A percentile compares a stretch with the other conserved stretches of the same genome.
Evolutionary conservation across 2,113 vertebrate species (phyloP).

Genomic region (Saguinus imperator): DNA sequence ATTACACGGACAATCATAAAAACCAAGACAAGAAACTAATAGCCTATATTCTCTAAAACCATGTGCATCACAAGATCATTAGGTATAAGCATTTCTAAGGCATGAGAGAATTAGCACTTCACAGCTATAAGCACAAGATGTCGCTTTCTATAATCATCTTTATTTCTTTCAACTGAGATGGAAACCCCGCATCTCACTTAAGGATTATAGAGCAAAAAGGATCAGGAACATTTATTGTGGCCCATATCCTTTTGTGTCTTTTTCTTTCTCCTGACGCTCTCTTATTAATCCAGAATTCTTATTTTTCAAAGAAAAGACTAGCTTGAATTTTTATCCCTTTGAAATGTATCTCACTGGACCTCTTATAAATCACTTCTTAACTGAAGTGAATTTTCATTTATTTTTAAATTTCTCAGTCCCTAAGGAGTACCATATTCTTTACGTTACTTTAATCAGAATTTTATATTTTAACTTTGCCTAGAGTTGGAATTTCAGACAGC

Average conservation of each 20-base stretch:
- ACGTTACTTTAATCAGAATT: slow-evolving; percentile 45
- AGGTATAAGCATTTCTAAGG: not conserved
- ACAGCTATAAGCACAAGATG: not conserved
- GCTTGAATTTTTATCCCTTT: slow-evolving; percentile 46
- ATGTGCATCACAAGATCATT: not conserved
- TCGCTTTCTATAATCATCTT: slow-evolving; percentile 9
- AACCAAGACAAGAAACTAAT: not conserved
- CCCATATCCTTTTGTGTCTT: not conserved
- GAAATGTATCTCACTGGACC: slow-evolving; percentile 18
- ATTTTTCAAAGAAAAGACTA: not conserved
- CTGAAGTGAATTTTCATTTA: slow-evolving; percentile 55
- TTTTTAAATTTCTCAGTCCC: slow-evolving; percentile 34
- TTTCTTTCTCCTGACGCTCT: not conserved
- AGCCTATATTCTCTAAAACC: not conserved
- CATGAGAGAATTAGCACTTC: not conserved
- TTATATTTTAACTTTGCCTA: slow-evolving; percentile 43
- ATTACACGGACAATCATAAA: slow-evolving; percentile 19
- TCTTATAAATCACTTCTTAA: slow-evolving; percentile 45
- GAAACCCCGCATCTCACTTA: slow-evolving; percentile 12
- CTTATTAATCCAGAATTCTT: slow-evolving; percentile 47
- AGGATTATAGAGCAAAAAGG: slow-evolving; percentile 24
- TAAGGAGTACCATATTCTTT: not conserved
- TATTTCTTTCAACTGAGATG: slow-evolving; percentile 19
- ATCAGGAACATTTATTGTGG: slow-evolving; percentile 11
- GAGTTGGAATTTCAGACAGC: slow-evolving; percentile 56